Base-by-base conservation (phyloP, 2,797 vertebrate species). In the Hephaestus fuliginosus region DNA sequence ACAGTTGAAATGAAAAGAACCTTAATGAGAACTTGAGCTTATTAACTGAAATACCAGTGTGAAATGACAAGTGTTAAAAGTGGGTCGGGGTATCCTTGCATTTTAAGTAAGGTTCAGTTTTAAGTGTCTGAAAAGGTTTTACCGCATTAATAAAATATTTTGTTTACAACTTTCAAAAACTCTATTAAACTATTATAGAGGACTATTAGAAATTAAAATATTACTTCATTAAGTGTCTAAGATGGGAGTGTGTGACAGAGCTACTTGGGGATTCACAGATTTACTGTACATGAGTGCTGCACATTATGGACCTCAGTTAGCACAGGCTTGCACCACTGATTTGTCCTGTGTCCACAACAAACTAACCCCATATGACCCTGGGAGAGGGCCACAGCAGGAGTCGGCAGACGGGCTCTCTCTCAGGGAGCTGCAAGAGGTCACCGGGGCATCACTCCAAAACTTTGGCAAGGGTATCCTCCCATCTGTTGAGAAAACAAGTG, bases 401-500 rank as follows among this genome's bases (percentile, higher is more conserved):
- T 82, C 88, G 85, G 92, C 87, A 90, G 89, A 91, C 89, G 85
- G 91, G 84, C 91, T 81, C 70, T 57, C 86, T 76, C 90, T 89
- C 85, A 25, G 93, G 91, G 85, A 91, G 87, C 87, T 78, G 46
- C 70, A 81, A 80, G 82, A 86, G 93, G 91, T 91, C 89, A 90
- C 7, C 41, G 87, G 91, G 84, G 76, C 70, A 84, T 75, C 85
- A 56, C 84, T 89, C 82, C 80, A 85, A 91, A 93, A 86, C 88
- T 88, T 84, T 95, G 94, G 94, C 92, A 92, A 90, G 87, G 88
- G 76, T 79, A 65, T 80, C 84, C 84, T 90, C 88, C 95, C 95
- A 95, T 95, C 94, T 95, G 95, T 92, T 91, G 88, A 87, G 89
- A 88, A 91, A 91, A 86, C 77, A 89, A 86, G 83, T 74, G 82